These are phyloP conservation scores for Calcarius ornatus DNA, from an alignment of 2,113 vertebrate genomes.

Conservation along the genomic window DNA sequence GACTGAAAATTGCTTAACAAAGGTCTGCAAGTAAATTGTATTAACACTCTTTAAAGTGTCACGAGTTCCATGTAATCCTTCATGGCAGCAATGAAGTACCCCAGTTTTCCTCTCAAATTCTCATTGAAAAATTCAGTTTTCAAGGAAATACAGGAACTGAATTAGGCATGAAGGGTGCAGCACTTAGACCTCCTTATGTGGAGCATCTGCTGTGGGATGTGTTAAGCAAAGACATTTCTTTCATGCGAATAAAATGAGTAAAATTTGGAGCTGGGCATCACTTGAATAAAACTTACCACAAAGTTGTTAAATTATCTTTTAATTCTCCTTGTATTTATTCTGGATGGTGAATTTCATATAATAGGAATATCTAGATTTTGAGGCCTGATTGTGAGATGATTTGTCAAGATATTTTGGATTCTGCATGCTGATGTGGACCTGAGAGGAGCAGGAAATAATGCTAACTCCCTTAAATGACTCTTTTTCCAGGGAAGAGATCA, in stretches of 20 bases:
- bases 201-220: background rate
- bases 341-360: background rate
- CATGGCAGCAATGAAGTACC: background rate
- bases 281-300: background rate
- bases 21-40: background rate
- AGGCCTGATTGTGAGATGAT: background rate
- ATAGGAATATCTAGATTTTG: background rate
- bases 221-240: background rate
- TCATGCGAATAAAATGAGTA: too few species aligned
- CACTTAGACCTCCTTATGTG: background rate
- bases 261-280: background rate
- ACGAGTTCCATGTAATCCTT: background rate
- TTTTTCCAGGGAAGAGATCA: conserved; percentile 77
- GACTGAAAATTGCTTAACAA: conserved; percentile 2
- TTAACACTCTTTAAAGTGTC: background rate
- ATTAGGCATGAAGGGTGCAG: background rate
- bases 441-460: background rate
- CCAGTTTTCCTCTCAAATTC: background rate
- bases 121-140: background rate
- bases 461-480: background rate
- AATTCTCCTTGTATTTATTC: background rate
- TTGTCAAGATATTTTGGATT: background rate
- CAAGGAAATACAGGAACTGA: background rate
- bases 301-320: background rate
- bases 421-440: background rate